A percentile compares a stretch with the other conserved stretches of the same genome.
Conservation (phyloP, 2,888 invertebrate genomes). For the Pyrocoelia pectoralis region DNA sequence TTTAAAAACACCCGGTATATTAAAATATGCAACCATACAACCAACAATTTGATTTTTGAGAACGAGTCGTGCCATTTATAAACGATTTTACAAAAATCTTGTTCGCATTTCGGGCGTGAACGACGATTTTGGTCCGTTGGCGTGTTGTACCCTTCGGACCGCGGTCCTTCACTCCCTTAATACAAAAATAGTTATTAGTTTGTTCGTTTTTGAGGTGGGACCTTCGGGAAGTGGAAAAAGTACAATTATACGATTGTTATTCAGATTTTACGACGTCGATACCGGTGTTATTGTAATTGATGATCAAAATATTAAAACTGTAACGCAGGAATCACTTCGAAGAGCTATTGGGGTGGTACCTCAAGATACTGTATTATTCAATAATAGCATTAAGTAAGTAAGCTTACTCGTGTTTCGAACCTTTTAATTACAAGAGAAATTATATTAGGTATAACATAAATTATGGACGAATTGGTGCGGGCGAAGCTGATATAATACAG, state of each 20-base stretch:
- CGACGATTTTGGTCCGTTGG: too few relatives aligned
- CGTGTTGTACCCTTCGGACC: too few relatives aligned
- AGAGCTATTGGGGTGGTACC: constrained; percentile 93
- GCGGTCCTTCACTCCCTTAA: too few relatives aligned
- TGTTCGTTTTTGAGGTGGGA: constrained; percentile 69
- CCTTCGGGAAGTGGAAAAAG: constrained; percentile 95
- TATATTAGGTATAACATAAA: constrained; percentile 90
- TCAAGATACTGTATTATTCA: constrained; percentile 96
- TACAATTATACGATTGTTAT: constrained; percentile 92
- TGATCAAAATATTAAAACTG: constrained; percentile 86
- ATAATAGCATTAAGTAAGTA: constrained; percentile 81
- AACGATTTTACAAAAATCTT: too few relatives aligned
- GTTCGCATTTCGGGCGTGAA: too few relatives aligned
- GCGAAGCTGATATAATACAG: constrained; percentile 82
- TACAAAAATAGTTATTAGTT: too few relatives aligned
- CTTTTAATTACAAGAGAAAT: too few relatives aligned
- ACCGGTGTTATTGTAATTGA: constrained; percentile 88
- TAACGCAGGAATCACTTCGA: constrained; percentile 85
- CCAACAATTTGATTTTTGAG: too few relatives aligned
- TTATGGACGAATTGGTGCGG: constrained; percentile 84
- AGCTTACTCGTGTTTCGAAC: constrained; percentile 6
- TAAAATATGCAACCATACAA: too few relatives aligned
- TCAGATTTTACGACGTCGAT: constrained; percentile 95
- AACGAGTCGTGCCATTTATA: too few relatives aligned
- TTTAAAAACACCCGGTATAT: too few relatives aligned